These are phyloP conservation scores for Micromesistius poutassou DNA, from an alignment of 2,797 vertebrate genomes.

Conservation along the genomic window DNA sequence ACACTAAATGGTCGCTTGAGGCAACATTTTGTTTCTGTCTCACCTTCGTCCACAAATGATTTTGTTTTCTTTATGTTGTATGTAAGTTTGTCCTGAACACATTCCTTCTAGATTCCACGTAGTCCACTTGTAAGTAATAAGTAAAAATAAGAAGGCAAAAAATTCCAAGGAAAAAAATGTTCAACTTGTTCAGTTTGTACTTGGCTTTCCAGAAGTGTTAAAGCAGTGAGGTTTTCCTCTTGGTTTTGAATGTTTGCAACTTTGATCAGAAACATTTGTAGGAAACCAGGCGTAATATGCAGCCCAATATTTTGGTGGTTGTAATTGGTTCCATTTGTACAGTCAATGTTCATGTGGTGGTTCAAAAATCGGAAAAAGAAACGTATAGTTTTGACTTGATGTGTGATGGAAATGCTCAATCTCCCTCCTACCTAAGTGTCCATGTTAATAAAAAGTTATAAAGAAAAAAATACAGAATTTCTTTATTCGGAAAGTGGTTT, in stretches of 20 bases:
- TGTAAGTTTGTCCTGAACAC: slow-evolving; percentile 12
- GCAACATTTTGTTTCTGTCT: background rate
- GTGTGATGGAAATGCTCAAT: slow-evolving; percentile 50
- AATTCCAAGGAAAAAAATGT: background rate
- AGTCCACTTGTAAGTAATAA: slow-evolving; percentile 20
- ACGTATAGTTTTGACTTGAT: slow-evolving; percentile 64
- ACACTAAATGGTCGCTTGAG: background rate
- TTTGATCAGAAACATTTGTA: slow-evolving; percentile 18
- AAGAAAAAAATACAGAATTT: slow-evolving; percentile 7
- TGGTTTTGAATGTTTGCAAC: slow-evolving; percentile 7
- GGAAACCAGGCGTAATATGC: slow-evolving; percentile 29
- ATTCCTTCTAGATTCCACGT: slow-evolving; percentile 15
- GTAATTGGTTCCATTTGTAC: slow-evolving; percentile 61
- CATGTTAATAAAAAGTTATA: slow-evolving; percentile 66
- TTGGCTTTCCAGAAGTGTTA: slow-evolving; percentile 31
- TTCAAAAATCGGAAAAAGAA: slow-evolving; percentile 38
- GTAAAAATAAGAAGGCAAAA: slow-evolving; percentile 17
- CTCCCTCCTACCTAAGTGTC: slow-evolving; percentile 66
- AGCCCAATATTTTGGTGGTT: slow-evolving; percentile 57
- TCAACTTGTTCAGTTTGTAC: background rate
- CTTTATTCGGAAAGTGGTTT: background rate
- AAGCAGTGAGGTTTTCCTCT: slow-evolving; percentile 10
- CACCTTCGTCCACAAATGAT: background rate
- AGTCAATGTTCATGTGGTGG: slow-evolving; percentile 69
- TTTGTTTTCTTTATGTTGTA: background rate